Percentiles rank a stretch among this genome's conserved stretches.
Conservation (phyloP, 2,888 invertebrate species). For the Macaria liturata region DNA sequence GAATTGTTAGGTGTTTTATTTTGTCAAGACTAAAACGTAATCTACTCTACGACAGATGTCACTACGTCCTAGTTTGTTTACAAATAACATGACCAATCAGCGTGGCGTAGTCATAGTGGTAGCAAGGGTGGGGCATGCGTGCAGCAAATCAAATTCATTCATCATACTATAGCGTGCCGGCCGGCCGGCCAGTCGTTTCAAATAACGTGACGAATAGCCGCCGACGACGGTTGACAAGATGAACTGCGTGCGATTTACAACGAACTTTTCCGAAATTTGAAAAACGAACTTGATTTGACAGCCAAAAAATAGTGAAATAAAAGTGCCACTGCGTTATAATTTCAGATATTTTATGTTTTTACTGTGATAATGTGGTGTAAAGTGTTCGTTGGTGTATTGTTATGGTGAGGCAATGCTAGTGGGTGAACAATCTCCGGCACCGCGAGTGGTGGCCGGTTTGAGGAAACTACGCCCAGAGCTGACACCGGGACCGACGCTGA, state of each 20-base stretch:
- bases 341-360: constrained; percentile 45
- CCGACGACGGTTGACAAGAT: constrained; percentile 41
- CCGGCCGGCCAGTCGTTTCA: constrained; percentile 51
- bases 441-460: constrained; percentile 80
- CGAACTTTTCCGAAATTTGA: constrained; percentile 73
- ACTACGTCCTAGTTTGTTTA: constrained; percentile 30
- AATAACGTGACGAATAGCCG: constrained; percentile 27
- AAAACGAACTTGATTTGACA: constrained; percentile 62
- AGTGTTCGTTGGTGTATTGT: constrained; percentile 63
- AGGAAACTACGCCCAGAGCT: constrained; percentile 76
- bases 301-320: constrained; percentile 38
- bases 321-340: constrained; percentile 34
- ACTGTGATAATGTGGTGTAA: constrained; percentile 52
- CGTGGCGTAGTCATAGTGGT: constrained; percentile 38
- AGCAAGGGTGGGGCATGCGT: constrained; percentile 46
- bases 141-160: constrained; percentile 58
- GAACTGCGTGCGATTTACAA: constrained; percentile 60
- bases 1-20: no score
- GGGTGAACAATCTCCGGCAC: constrained; percentile 79
- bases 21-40: no score
- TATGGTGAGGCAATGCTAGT: constrained; percentile 75
- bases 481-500: constrained; percentile 71
- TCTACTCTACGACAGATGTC: constrained; percentile 31
- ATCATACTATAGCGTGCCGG: constrained; percentile 68
- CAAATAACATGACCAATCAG: constrained; percentile 29